These are phyloP conservation scores for Mayetiola destructor DNA, from an alignment of 2,888 invertebrate species.

Conservation along the genomic window DNA sequence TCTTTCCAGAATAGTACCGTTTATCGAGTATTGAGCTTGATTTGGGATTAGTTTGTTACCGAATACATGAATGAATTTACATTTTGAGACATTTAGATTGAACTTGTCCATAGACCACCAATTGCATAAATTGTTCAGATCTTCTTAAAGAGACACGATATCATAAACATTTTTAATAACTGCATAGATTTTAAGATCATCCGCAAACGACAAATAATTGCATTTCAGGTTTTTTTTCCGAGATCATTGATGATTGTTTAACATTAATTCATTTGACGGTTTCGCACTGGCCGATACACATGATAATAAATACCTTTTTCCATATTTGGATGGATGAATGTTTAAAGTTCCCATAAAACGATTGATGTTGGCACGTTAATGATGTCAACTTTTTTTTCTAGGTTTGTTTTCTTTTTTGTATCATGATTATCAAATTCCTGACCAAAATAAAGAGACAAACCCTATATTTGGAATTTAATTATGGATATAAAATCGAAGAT, in stretches of 20 bases:
- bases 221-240: neutral
- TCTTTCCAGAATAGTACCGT: neutral
- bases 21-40: neutral
- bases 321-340: too few relatives aligned
- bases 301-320: too few relatives aligned
- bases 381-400: too few relatives aligned
- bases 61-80: neutral
- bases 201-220: neutral
- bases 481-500: too few relatives aligned
- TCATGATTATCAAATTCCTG: too few relatives aligned
- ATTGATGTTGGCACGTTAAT: too few relatives aligned
- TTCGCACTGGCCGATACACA: too few relatives aligned
- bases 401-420: too few relatives aligned
- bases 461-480: too few relatives aligned
- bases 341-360: too few relatives aligned
- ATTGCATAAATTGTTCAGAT: neutral
- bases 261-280: too few relatives aligned
- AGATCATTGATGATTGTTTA: slow-evolving; percentile 3
- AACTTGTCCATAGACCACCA: neutral
- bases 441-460: too few relatives aligned
- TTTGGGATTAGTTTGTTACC: neutral
- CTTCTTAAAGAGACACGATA: neutral
- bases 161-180: neutral
- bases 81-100: neutral
- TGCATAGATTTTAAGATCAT: neutral